A percentile compares a stretch with the other conserved stretches of the same genome.
phyloP scores from a whole-genome alignment of 2,797 vertebrate genomes.

The Labeo calbasu region DNA sequence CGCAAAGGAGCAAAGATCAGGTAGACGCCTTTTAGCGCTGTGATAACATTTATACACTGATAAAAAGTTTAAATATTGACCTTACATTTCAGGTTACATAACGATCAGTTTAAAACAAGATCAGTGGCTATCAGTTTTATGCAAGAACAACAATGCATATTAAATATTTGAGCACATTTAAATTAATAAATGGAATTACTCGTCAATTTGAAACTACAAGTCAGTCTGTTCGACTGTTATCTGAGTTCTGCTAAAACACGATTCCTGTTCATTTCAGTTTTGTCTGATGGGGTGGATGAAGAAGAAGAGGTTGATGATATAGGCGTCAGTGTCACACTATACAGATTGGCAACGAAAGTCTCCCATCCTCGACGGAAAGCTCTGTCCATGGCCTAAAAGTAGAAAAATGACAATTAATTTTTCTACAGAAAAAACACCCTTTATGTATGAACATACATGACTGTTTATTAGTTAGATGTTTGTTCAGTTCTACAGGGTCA shows the following conservation, averaged over 20 bases:
- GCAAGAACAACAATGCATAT: neutral
- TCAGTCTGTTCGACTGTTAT: slow-evolving; percentile 52
- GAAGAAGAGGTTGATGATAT: slow-evolving; percentile 61
- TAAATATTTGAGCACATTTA: slow-evolving; percentile 30
- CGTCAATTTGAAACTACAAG: neutral
- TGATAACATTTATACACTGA: slow-evolving; percentile 19
- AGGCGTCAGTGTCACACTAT: slow-evolving; percentile 78
- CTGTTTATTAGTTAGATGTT: neutral
- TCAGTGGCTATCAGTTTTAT: slow-evolving; percentile 4
- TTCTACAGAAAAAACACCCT: neutral
- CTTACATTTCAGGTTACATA: slow-evolving; percentile 40
- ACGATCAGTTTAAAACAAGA: slow-evolving; percentile 26
- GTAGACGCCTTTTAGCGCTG: neutral
- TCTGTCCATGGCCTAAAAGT: slow-evolving; percentile 75
- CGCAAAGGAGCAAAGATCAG: slow-evolving; percentile 41
- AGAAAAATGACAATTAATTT: slow-evolving; percentile 11
- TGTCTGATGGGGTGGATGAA: slow-evolving; percentile 51
- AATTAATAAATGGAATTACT: slow-evolving; percentile 31
- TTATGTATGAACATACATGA: neutral
- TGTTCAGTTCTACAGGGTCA: neutral
- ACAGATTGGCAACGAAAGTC: slow-evolving; percentile 78
- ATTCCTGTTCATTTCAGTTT: slow-evolving; percentile 50
- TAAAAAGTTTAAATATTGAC: slow-evolving; percentile 41
- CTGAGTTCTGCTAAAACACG: slow-evolving; percentile 65
- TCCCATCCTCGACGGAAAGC: slow-evolving; percentile 81